These are phyloP conservation scores for Acholoe squamosa DNA, from an alignment of 2,888 invertebrate species.

Conservation along the genomic window DNA sequence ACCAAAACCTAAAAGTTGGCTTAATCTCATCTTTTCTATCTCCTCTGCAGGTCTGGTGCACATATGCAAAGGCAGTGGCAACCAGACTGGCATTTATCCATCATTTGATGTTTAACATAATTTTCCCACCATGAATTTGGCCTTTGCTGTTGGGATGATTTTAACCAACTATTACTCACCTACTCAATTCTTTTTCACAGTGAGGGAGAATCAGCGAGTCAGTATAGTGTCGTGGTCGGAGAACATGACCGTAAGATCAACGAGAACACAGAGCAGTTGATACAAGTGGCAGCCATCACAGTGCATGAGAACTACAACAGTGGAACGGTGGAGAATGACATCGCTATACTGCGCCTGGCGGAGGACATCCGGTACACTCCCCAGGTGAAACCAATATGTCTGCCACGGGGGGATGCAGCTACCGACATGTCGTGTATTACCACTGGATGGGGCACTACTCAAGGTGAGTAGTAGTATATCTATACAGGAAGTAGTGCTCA, in stretches of 20 bases:
- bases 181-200: neutral
- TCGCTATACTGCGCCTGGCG: constrained; percentile 27
- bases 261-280: constrained; percentile 40
- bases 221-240: neutral
- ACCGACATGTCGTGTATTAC: constrained; percentile 27
- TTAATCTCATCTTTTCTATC: too few relatives aligned
- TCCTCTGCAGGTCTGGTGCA: too few relatives aligned
- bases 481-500: too few relatives aligned
- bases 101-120: too few relatives aligned
- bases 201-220: neutral
- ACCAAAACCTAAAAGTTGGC: too few relatives aligned
- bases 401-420: constrained; percentile 18
- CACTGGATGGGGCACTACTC: constrained; percentile 62
- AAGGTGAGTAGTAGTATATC: too few relatives aligned
- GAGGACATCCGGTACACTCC: neutral
- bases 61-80: too few relatives aligned
- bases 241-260: constrained; percentile 16
- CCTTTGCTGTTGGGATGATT: too few relatives aligned
- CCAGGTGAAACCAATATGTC: neutral
- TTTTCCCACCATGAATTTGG: too few relatives aligned
- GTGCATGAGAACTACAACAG: constrained; percentile 15
- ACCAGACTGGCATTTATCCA: too few relatives aligned
- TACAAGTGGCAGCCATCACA: constrained; percentile 7
- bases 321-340: constrained; percentile 18
- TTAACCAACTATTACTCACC: too few relatives aligned